Evolutionary conservation across 2,888 invertebrate species (phyloP).

Genomic region (Chesias legatella): DNA sequence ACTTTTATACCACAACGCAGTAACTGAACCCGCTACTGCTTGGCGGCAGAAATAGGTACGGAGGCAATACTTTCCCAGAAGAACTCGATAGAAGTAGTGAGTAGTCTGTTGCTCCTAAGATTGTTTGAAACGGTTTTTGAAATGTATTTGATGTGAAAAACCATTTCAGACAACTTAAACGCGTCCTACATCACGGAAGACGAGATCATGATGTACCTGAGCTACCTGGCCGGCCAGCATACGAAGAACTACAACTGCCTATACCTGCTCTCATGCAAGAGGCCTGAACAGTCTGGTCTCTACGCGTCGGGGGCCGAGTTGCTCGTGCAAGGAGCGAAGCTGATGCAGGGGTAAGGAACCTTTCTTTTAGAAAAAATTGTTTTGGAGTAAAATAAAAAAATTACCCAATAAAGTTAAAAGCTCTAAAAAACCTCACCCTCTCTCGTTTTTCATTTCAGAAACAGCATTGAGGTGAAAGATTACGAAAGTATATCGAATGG

Average conservation of each 20-base stretch:
- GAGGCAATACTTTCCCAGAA: no score
- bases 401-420: background rate
- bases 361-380: background rate
- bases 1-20: no score
- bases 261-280: conserved; percentile 87
- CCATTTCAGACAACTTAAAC: conserved; percentile 60
- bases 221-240: conserved; percentile 84
- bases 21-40: no score
- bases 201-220: conserved; percentile 85
- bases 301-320: conserved; percentile 90
- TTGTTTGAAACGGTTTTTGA: no score
- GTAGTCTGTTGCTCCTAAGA: no score
- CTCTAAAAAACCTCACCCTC: no score
- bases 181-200: conserved; percentile 81
- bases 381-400: no score
- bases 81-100: no score
- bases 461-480: conserved; percentile 63
- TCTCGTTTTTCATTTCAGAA: conserved; percentile 52
- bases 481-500: conserved; percentile 83
- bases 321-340: conserved; percentile 84
- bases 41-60: no score
- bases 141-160: no score
- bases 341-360: conserved; percentile 81
- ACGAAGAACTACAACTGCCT: conserved; percentile 85
- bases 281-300: conserved; percentile 85